Conservation (phyloP, 2,888 invertebrate genomes). For the Cabera pusaria region DNA sequence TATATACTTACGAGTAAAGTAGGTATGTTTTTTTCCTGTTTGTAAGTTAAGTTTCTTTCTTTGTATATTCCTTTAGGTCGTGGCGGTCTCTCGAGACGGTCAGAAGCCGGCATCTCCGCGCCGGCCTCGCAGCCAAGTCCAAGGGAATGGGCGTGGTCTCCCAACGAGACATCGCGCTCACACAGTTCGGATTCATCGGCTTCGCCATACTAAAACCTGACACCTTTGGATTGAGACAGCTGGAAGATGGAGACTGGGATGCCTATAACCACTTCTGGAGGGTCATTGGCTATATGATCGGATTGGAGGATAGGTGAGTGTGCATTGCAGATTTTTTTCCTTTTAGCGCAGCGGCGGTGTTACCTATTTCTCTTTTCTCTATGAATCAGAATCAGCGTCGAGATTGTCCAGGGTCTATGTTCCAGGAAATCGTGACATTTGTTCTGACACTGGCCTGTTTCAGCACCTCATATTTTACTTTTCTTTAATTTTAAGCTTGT, state of each 20-base stretch:
- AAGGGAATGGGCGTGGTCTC: constrained; percentile 84
- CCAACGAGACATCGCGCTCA: constrained; percentile 93
- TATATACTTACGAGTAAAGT: no score
- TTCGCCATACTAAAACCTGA: constrained; percentile 85
- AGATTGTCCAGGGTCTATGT: no score
- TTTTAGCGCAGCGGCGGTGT: no score
- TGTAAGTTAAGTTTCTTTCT: no score
- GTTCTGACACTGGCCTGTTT: no score
- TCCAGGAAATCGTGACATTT: no score
- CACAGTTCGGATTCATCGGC: constrained; percentile 95
- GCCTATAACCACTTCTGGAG: constrained; percentile 93
- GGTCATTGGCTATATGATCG: constrained; percentile 90
- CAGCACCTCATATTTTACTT: no score
- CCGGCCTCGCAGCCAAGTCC: constrained; percentile 74
- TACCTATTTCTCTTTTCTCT: no score
- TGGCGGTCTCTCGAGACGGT: constrained; percentile 88
- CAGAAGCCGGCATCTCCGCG: constrained; percentile 86
- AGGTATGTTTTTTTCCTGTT: no score
- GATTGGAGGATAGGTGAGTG: constrained; percentile 90
- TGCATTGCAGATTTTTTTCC: no score
- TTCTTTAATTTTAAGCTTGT: no score
- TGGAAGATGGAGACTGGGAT: constrained; percentile 86
- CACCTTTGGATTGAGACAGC: constrained; percentile 85
- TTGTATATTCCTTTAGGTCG: constrained; percentile 73
- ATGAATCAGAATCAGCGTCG: no score